Evolutionary conservation across 2,797 vertebrate species (phyloP), one percentile per base, ranked within the genome.

Genomic region (Gymnoscopelus braueri): DNA sequence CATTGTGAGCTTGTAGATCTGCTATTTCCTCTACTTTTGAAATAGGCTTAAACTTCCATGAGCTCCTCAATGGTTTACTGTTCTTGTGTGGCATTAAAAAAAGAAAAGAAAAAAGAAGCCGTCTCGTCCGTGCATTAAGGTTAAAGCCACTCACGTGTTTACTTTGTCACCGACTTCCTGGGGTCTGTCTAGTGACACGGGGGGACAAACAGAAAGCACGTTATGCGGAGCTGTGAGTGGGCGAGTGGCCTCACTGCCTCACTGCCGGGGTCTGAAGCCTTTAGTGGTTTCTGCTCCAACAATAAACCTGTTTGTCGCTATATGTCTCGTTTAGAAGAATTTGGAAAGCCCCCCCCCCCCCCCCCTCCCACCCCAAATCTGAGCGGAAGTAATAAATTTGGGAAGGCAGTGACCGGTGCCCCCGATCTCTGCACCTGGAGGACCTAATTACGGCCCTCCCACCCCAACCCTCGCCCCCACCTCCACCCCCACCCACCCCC

Each of bases 301-400:
- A 91, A 84, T 72, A 78, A 63, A 26, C 65, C 67, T 82, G 85
- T 71, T 83, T 92, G 89, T 89, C 74, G 72, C 84, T 77, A 78
- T 54, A 79, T 74, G 69, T 32, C 80, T 87, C 75, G 83, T 88
- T 91, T 87, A 88, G 80, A 61, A 60, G 50, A 74, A 78, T 75
- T 83, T 78, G 55, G 55, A 78, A 61, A 71, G 72, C 53, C 67
- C 77, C 75, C 39, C 59, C 32, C 60, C 7, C 12, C 32, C 14
- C 51, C 29, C 26, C n/a, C 53, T 56, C 11, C 24, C 91, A 91
- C 88, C 90, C 78, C 81, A 94, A 95, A 96, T 95, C 92, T 92
- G 86, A 91, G 73, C 89, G 95, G 98, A 98, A 98, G 96, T 94
- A 96, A 95, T 99, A 97, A 96, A 96, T 96, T 96, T 95, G 94